Conservation (phyloP, 2,888 invertebrate species). For the Lasioglossum oenotherae region DNA sequence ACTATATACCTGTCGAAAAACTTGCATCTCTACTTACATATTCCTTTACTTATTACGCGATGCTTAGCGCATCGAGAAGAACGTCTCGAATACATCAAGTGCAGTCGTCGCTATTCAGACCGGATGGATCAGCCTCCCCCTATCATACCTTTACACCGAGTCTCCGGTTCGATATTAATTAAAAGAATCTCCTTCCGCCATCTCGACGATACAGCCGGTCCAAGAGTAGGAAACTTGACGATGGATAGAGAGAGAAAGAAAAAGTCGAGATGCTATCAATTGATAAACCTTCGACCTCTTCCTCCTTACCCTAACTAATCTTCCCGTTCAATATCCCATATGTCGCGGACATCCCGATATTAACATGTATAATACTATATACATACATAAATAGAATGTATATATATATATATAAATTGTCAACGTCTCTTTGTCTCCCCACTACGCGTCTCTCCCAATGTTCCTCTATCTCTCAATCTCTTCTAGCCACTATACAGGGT, state of each 20-base stretch:
- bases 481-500: conserved; percentile 18
- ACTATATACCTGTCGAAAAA: background rate
- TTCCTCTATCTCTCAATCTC: background rate
- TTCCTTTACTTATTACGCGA: background rate
- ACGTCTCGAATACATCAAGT: background rate
- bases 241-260: conserved; percentile 50
- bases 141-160: background rate
- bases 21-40: background rate
- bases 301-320: conserved; percentile 48
- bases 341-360: conserved; percentile 45
- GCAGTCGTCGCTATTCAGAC: background rate
- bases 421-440: conserved; percentile 38
- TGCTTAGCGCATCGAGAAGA: background rate
- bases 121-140: background rate
- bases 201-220: conserved; percentile 1
- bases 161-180: background rate
- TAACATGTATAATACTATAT: conserved; percentile 38
- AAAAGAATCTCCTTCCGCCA: conserved; percentile 19
- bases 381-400: conserved; percentile 42
- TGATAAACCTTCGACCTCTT: conserved; percentile 64
- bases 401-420: conserved; percentile 18
- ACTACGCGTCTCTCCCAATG: background rate
- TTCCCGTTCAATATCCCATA: conserved; percentile 48
- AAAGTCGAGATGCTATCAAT: conserved; percentile 64
- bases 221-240: background rate